A percentile compares a stretch with the other conserved stretches of the same genome.
phyloP scores from a whole-genome alignment of 2,113 vertebrate species.

The Pachyramphus minor region DNA sequence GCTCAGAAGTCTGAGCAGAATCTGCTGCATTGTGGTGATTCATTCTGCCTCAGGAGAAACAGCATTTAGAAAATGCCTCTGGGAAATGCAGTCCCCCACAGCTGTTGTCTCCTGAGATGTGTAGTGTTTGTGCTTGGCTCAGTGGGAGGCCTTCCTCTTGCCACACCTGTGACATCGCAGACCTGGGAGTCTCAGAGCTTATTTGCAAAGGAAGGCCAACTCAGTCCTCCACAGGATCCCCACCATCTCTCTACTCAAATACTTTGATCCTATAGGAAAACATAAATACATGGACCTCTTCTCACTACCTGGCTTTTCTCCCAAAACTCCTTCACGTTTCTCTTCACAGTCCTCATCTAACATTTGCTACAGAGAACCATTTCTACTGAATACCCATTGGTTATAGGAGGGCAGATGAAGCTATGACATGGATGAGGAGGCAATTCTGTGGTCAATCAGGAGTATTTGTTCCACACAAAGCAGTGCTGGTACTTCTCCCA shows the following conservation, averaged over 20 bases:
- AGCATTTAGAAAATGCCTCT: neutral
- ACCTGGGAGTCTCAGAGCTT: neutral
- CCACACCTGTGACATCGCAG: fast-evolving
- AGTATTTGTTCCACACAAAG: neutral
- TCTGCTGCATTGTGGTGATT: neutral
- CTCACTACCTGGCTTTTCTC: fast-evolving
- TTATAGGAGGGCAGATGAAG: neutral
- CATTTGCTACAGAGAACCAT: neutral
- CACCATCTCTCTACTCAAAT: neutral
- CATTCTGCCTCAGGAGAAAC: neutral
- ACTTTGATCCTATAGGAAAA: neutral
- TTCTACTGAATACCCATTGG: neutral
- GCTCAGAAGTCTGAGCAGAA: neutral
- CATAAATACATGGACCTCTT: neutral
- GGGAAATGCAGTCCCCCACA: neutral
- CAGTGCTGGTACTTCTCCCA: neutral
- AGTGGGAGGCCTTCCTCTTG: neutral
- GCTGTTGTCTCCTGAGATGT: neutral
- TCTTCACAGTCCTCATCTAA: neutral
- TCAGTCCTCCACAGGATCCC: neutral
- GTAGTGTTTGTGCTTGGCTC: neutral
- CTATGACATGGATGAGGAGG: neutral
- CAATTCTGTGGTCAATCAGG: neutral
- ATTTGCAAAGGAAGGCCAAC: neutral
- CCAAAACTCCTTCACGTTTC: neutral